Conservation (phyloP, 2,888 invertebrate species). For the Drosophila putrida region DNA sequence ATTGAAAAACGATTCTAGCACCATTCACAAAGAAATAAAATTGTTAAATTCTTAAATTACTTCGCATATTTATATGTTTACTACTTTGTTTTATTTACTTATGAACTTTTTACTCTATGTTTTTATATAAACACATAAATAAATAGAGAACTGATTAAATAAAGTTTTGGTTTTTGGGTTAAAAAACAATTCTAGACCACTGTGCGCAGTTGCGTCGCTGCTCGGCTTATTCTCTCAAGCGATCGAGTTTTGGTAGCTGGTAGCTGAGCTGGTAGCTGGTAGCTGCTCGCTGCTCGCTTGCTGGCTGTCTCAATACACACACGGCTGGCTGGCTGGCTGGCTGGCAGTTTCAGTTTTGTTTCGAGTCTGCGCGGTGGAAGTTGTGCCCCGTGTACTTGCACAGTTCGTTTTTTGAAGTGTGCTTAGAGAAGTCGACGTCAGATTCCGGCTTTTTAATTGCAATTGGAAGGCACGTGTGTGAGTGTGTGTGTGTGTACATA, state of each 20-base stretch:
- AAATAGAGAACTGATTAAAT: background rate
- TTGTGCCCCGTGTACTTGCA: conserved; percentile 43
- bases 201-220: conserved; percentile 50
- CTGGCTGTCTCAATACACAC: conserved; percentile 24
- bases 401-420: conserved; percentile 47
- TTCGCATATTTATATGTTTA: too few species aligned
- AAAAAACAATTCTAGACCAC: conserved; percentile 41
- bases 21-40: too few species aligned
- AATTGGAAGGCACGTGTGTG: conserved; percentile 72
- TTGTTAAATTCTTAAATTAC: too few species aligned
- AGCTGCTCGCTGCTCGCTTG: conserved; percentile 15
- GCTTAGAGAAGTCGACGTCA: conserved; percentile 52
- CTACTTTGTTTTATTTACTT: too few species aligned
- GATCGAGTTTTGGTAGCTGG: conserved; percentile 72
- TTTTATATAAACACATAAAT: background rate
- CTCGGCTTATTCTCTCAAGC: conserved; percentile 69
- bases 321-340: too few species aligned
- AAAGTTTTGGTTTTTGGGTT: background rate
- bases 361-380: conserved; percentile 72
- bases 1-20: too few species aligned
- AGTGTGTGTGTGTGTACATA: conserved; percentile 14
- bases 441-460: conserved; percentile 78
- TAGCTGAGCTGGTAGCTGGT: conserved; percentile 19
- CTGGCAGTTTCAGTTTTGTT: conserved; percentile 70
- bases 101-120: background rate